phyloP scores from a whole-genome alignment of 2,888 invertebrate species.

The Sinelater perroti region DNA sequence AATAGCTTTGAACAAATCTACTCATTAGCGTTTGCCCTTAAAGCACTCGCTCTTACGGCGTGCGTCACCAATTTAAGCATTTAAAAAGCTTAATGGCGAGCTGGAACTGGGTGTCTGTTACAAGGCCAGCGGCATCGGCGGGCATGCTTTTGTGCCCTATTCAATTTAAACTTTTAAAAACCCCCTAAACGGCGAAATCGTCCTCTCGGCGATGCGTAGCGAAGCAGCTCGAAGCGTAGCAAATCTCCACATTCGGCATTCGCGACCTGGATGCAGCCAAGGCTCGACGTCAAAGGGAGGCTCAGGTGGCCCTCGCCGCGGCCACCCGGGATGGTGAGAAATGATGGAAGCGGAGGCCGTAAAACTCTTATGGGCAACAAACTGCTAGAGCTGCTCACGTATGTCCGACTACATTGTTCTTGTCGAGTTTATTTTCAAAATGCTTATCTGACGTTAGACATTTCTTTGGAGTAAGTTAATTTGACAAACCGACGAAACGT shows the following conservation, averaged over 20 bases:
- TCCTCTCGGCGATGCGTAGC: conserved; percentile 35
- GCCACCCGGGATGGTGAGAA: conserved; percentile 29
- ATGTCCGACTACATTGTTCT: too few species aligned
- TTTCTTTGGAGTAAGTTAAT: too few species aligned
- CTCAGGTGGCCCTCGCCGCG: conserved; percentile 30
- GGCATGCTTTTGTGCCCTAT: conserved; percentile 21
- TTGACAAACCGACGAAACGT: too few species aligned
- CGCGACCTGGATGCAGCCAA: conserved; percentile 21
- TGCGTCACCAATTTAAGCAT: too few species aligned
- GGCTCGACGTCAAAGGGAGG: conserved; percentile 31
- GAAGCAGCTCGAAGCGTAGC: conserved; percentile 35
- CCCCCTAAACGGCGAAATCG: conserved; percentile 25
- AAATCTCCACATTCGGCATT: conserved; percentile 33
- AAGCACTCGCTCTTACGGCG: too few species aligned
- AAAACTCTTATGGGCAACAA: conserved; percentile 2
- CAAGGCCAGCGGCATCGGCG: conserved; percentile 32
- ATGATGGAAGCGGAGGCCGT: conserved; percentile 10
- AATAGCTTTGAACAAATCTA: too few species aligned
- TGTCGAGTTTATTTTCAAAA: too few species aligned
- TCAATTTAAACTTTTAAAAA: conserved; percentile 27
- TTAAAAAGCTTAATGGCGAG: not conserved
- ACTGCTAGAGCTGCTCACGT: conserved; percentile 5
- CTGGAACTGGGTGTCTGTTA: conserved; percentile 5
- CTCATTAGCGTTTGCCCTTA: too few species aligned
- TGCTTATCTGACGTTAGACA: too few species aligned